These are phyloP conservation scores for Mormyrus proboscirostris DNA, from an alignment of 2,797 vertebrate genomes.

Conservation along the genomic window DNA sequence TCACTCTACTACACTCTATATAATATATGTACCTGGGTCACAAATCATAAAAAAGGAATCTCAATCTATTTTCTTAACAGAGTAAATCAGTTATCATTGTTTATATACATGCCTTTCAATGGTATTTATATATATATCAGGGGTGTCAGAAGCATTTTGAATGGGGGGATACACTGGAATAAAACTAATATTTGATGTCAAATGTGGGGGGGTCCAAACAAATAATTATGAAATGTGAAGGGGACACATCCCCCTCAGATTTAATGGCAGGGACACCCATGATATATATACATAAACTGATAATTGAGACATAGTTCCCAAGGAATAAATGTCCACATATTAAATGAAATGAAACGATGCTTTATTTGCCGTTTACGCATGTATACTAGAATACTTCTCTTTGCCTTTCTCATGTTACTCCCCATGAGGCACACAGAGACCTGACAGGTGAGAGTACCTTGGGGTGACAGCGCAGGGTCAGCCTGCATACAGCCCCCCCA, in stretches of 20 bases:
- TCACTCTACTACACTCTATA: neutral
- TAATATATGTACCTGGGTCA: too few species aligned
- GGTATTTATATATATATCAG: too few species aligned
- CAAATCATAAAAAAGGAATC: neutral
- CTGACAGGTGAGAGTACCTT: neutral
- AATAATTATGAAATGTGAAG: too few species aligned
- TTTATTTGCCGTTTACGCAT: neutral
- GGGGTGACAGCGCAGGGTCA: too few species aligned
- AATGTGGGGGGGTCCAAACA: too few species aligned
- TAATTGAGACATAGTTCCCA: neutral
- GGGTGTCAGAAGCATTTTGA: too few species aligned
- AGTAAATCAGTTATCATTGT: neutral
- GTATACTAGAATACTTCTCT: neutral
- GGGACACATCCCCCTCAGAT: too few species aligned
- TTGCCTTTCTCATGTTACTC: neutral
- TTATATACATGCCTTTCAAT: neutral
- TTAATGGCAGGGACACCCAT: too few species aligned
- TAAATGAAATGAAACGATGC: neutral
- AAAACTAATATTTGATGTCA: too few species aligned
- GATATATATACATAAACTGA: neutral
- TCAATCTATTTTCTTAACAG: neutral
- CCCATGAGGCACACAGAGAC: neutral
- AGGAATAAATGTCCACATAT: neutral
- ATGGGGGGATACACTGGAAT: too few species aligned
- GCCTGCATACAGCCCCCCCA: neutral